phyloP scores from a whole-genome alignment of 64 coral and sea anemone genomes.

The Hydrozoanthus tunicans region DNA sequence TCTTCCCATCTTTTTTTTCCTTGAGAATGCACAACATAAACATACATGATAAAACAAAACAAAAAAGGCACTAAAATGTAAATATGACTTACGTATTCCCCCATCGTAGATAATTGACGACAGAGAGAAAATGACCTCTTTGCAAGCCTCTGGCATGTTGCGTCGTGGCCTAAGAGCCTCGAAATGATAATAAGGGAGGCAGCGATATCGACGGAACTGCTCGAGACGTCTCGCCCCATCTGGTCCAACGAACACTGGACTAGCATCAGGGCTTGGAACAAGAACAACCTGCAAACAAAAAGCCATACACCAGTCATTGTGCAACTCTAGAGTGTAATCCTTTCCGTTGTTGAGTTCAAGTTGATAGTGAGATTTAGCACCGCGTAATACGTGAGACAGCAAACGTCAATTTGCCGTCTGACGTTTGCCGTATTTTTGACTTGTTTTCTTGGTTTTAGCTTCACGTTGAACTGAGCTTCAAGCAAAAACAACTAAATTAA shows the following conservation, averaged over 20 bases:
- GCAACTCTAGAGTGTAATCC: no score
- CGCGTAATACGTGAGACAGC: no score
- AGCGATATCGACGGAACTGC: slow-evolving; percentile 51
- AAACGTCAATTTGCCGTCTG: no score
- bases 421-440: no score
- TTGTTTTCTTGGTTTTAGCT: no score
- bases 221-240: slow-evolving; percentile 53
- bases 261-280: slow-evolving; percentile 44
- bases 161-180: slow-evolving; percentile 39
- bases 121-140: slow-evolving; percentile 73
- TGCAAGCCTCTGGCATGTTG: slow-evolving; percentile 67
- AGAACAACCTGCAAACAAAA: slow-evolving; percentile 66
- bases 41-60: background rate
- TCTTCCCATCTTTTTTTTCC: background rate
- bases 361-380: no score
- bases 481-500: no score
- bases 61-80: background rate
- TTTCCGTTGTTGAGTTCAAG: no score
- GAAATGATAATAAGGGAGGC: slow-evolving; percentile 60
- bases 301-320: no score
- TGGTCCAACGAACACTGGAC: slow-evolving; percentile 74
- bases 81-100: slow-evolving; percentile 61
- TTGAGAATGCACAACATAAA: background rate
- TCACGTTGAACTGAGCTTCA: no score
- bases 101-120: slow-evolving; percentile 92